Evolutionary conservation across 2,888 invertebrate species (phyloP).

Genomic region (Norana najaformis): DNA sequence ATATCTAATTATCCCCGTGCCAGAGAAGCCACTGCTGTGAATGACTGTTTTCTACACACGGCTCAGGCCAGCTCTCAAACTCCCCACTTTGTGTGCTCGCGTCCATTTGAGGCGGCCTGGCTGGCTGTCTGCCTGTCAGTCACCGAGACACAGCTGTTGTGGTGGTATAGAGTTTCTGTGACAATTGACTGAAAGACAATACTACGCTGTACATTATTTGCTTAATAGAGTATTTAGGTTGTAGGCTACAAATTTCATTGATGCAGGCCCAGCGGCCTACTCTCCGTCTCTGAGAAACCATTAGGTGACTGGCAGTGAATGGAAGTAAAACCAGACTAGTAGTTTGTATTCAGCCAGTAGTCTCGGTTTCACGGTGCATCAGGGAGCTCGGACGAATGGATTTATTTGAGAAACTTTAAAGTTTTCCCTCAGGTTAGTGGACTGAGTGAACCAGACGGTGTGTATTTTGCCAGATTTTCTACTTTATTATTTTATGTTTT

Average conservation of each 20-base stretch:
- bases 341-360: not conserved
- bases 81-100: not conserved
- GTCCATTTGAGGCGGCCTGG: not conserved
- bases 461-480: not conserved
- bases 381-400: not conserved
- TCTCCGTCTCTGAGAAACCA: not conserved
- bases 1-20: not conserved
- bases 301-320: not conserved
- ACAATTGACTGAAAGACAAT: not conserved
- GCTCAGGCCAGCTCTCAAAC: not conserved
- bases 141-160: not conserved
- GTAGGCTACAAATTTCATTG: not conserved
- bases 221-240: not conserved
- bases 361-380: not conserved
- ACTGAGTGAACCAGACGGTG: not conserved
- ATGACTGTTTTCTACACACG: not conserved
- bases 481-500: not conserved
- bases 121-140: not conserved
- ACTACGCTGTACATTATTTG: too few relatives aligned
- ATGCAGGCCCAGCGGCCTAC: not conserved
- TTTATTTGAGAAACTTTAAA: slow-evolving; percentile 3
- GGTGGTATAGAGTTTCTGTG: not conserved
- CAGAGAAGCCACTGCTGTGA: not conserved
- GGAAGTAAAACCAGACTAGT: not conserved
- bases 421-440: slow-evolving; percentile 7